A percentile compares a stretch with the other conserved stretches of the same genome.
Evolutionary conservation across 2,113 vertebrate genomes (phyloP).

Genomic region (Mugil cephalus): DNA sequence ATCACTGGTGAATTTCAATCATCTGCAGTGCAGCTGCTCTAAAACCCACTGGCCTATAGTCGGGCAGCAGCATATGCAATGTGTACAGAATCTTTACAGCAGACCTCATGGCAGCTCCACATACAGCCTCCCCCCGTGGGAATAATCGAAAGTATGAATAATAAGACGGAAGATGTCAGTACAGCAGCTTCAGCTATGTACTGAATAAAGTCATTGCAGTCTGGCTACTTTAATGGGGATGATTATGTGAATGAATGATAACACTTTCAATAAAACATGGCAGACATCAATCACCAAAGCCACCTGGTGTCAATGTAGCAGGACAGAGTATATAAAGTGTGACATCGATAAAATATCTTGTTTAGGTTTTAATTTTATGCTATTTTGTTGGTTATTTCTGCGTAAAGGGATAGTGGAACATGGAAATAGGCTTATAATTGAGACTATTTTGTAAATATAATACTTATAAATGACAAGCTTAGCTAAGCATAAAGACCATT

Average conservation of each 20-base stretch:
- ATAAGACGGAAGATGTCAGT: background rate
- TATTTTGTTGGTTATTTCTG: too few species aligned
- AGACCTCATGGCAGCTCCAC: slow-evolving; percentile 1
- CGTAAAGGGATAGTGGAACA: too few species aligned
- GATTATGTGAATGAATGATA: slow-evolving; percentile 1
- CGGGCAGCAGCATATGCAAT: background rate
- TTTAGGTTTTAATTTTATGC: too few species aligned
- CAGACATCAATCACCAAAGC: slow-evolving; percentile 3
- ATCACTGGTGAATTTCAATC: slow-evolving; percentile 73
- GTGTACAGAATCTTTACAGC: slow-evolving; percentile 1
- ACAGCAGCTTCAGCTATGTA: background rate
- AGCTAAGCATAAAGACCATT: too few species aligned
- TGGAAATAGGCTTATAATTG: too few species aligned
- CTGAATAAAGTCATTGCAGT: slow-evolving; percentile 8
- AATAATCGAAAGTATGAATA: background rate
- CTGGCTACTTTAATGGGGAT: background rate
- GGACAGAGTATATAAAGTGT: too few species aligned
- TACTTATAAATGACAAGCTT: too few species aligned
- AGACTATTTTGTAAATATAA: too few species aligned
- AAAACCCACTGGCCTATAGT: slow-evolving; percentile 33
- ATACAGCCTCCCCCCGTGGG: slow-evolving; percentile 3
- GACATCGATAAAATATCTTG: too few species aligned
- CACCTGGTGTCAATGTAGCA: background rate
- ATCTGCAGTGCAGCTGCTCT: slow-evolving; percentile 52
- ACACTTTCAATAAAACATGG: background rate